These are phyloP conservation scores for Resseliella maxima DNA, from an alignment of 2,888 invertebrate species.

Conservation along the genomic window DNA sequence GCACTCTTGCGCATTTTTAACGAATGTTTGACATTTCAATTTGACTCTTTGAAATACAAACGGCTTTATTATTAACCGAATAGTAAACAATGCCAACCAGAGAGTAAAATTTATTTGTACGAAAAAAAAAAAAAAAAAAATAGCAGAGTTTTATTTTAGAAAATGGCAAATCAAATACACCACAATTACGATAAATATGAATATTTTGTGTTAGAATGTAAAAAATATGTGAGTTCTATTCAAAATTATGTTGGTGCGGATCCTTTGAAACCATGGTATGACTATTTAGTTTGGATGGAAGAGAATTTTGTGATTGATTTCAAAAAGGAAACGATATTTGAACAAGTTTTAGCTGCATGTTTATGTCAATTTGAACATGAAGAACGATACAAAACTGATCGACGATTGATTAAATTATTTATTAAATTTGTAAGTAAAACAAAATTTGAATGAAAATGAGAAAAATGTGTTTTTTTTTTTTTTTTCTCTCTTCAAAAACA, in stretches of 20 bases:
- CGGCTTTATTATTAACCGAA: neutral
- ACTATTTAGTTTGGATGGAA: constrained; percentile 92
- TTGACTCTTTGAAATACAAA: constrained; percentile 1
- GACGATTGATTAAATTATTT: constrained; percentile 86
- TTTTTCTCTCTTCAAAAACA: neutral
- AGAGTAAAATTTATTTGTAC: neutral
- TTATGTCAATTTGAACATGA: constrained; percentile 83
- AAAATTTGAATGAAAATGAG: neutral
- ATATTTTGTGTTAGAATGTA: constrained; percentile 70
- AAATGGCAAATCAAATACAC: neutral
- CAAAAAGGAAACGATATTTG: constrained; percentile 84
- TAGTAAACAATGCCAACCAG: neutral
- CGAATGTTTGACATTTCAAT: constrained; percentile 28
- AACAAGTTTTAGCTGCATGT: constrained; percentile 82
- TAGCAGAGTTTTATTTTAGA: neutral
- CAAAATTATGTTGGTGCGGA: constrained; percentile 86
- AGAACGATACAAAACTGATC: constrained; percentile 84
- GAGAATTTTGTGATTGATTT: constrained; percentile 87
- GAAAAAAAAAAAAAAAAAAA: neutral
- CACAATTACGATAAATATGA: neutral
- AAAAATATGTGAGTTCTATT: constrained; percentile 82
- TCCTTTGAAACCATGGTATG: constrained; percentile 87
- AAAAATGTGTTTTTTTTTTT: neutral
- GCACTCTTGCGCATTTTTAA: constrained; percentile 33
- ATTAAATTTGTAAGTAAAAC: constrained; percentile 93